These are phyloP conservation scores for Caenorhabditis tropicalis DNA, from an alignment of 1,140 invertebrate genomes.

Conservation along the genomic window DNA sequence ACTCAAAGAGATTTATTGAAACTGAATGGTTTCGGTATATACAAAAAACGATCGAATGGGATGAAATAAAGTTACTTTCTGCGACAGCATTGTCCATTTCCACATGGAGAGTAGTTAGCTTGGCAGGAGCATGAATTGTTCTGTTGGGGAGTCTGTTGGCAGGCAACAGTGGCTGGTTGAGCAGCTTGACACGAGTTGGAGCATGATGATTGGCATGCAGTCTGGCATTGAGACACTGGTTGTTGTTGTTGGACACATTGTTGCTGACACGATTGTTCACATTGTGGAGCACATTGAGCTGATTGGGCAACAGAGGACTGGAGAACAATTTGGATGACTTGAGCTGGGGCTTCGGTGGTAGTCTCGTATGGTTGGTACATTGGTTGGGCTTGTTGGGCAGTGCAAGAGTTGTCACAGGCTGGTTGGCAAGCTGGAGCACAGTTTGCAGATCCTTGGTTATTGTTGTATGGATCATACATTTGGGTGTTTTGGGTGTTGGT, in stretches of 20 bases:
- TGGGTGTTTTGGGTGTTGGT: constrained; percentile 19
- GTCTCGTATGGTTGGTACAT: constrained; percentile 53
- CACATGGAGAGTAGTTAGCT: constrained; percentile 27
- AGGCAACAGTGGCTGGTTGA: constrained; percentile 23
- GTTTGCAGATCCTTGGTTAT: neutral
- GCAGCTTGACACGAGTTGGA: constrained; percentile 39
- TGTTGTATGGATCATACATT: constrained; percentile 19
- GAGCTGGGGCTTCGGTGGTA: constrained; percentile 16
- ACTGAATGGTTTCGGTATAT: constrained; percentile 42
- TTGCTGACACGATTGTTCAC: constrained; percentile 48
- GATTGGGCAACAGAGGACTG: constrained; percentile 42
- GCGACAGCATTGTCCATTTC: constrained; percentile 36
- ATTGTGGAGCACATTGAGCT: constrained; percentile 43
- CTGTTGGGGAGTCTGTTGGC: constrained; percentile 21
- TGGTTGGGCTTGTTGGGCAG: constrained; percentile 50
- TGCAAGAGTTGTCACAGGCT: constrained; percentile 33
- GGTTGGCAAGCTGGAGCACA: constrained; percentile 44
- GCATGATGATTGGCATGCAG: constrained; percentile 36
- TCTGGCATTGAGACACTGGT: constrained; percentile 48
- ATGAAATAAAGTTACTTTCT: constrained; percentile 21
- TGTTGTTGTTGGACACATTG: constrained; percentile 53
- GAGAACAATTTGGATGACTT: constrained; percentile 37
- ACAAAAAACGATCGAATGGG: neutral
- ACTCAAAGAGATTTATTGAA: constrained; percentile 9
- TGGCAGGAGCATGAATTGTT: constrained; percentile 28